Evolutionary conservation across 1,140 invertebrate species (phyloP), one percentile per base, ranked within the genome.

Genomic region (Bombus confusus): DNA sequence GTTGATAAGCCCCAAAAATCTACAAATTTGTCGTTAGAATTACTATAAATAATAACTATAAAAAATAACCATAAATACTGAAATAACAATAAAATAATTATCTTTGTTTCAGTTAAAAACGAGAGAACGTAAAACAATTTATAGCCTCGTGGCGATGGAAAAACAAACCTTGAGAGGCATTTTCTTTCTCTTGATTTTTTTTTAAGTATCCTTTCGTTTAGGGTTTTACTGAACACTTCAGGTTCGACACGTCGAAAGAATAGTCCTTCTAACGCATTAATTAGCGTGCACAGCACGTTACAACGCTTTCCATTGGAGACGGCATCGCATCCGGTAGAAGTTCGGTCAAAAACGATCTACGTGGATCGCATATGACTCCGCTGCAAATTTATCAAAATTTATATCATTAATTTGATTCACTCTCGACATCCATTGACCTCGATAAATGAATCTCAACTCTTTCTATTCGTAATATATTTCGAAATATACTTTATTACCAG

Each of bases 281-380:
- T 85, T 85, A 81, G 10, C 37, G 78, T 85, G 84, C 84, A 25
- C 37, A 66, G 68, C 84, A 85, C 84, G 84, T 85, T 85, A 75
- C 79, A 47, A 74, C 71, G 79, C 79, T 80, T 85, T 85, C 84
- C 78, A 85, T 80, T 64, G 78, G 22, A 68, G 78, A 81, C 78
- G 79, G 47, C 57, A 43, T 85, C 84, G 71, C 84, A 81, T 85
- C 84, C 84, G 84, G 84, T 81, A 66, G 59, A 68, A 81, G 84
- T 85, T 68, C 78, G 62, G 79, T 81, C 84, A 85, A 85, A 85
- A 81, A 80, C 76, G 68, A 80, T 62, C 69, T 80, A 85, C 57
- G 76, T 85, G 83, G 37, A 31, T 52, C 68, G 83, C 77, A 80
- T 85, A 80, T 72, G 52, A 85, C 57, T 43, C 41, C 66, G 31